Percentiles rank a stretch among this genome's conserved stretches.
These are phyloP conservation scores for Cataglyphis albicans DNA, from an alignment of 2,888 invertebrate genomes.

Conservation along the genomic window DNA sequence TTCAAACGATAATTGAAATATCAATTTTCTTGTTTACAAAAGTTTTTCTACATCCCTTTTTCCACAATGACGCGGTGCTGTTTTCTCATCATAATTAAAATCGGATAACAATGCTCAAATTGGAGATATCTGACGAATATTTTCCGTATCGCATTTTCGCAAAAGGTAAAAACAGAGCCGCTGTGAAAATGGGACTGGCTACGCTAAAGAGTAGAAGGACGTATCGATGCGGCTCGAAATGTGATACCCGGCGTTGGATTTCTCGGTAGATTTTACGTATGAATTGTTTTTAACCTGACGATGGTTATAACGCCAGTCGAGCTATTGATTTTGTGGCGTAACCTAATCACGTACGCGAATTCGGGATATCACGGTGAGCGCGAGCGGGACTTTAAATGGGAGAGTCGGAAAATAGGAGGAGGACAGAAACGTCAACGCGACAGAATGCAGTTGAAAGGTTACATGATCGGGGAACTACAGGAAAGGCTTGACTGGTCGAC, in stretches of 20 bases:
- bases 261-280: slow-evolving; percentile 66
- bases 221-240: slow-evolving; percentile 65
- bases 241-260: slow-evolving; percentile 68
- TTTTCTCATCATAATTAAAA: slow-evolving; percentile 56
- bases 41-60: slow-evolving; percentile 8
- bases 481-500: slow-evolving; percentile 63
- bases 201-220: slow-evolving; percentile 47
- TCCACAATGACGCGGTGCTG: slow-evolving; percentile 41
- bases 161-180: slow-evolving; percentile 43
- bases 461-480: slow-evolving; percentile 58
- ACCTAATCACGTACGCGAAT: slow-evolving; percentile 61
- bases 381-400: slow-evolving; percentile 22
- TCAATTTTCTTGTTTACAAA: slow-evolving; percentile 48
- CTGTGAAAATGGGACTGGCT: slow-evolving; percentile 57
- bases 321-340: slow-evolving; percentile 63
- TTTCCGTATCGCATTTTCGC: slow-evolving; percentile 59
- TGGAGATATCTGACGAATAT: slow-evolving; percentile 52
- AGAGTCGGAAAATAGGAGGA: slow-evolving; percentile 32
- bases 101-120: slow-evolving; percentile 54
- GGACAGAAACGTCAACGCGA: slow-evolving; percentile 57
- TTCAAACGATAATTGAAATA: slow-evolving; percentile 39
- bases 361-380: slow-evolving; percentile 21
- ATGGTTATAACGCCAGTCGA: slow-evolving; percentile 45
- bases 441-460: slow-evolving; percentile 63
- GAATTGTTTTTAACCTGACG: slow-evolving; percentile 69